These are phyloP conservation scores for Perithous albicinctus DNA, from an alignment of 2,888 invertebrate species.

Conservation along the genomic window DNA sequence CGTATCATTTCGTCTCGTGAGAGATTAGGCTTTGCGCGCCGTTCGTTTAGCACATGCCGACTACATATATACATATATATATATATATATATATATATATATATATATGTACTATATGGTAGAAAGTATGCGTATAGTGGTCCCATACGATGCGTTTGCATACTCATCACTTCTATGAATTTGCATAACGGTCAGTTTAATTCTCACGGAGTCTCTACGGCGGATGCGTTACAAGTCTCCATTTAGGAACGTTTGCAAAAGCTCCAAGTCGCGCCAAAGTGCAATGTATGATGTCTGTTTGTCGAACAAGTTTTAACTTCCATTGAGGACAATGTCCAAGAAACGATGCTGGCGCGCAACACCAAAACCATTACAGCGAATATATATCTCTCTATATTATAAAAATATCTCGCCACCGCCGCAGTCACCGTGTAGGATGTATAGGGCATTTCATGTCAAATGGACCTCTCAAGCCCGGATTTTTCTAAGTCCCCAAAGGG, in stretches of 20 bases:
- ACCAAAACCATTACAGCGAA: constrained; percentile 19
- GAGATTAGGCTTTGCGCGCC: constrained; percentile 75
- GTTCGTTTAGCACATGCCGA: constrained; percentile 45
- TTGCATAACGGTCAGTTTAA: constrained; percentile 75
- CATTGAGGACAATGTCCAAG: background rate
- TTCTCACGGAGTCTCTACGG: constrained; percentile 62
- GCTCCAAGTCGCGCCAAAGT: constrained; percentile 21
- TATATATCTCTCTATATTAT: background rate
- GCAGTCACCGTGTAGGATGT: too few species aligned
- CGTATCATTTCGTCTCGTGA: constrained; percentile 78
- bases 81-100: too few species aligned
- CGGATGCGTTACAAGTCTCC: constrained; percentile 30
- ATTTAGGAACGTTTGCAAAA: constrained; percentile 17
- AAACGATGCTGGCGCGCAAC: background rate
- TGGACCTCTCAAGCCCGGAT: too few species aligned
- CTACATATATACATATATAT: too few species aligned
- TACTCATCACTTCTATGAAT: constrained; percentile 72
- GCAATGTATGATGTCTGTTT: constrained; percentile 19
- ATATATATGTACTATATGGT: constrained; percentile 7
- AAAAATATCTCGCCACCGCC: too few species aligned
- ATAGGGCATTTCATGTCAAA: too few species aligned
- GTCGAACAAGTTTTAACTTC: constrained; percentile 16
- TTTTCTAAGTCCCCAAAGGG: too few species aligned
- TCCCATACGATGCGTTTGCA: constrained; percentile 51
- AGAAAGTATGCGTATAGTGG: background rate